Base-by-base conservation (phyloP, 2,113 vertebrate species). In the Bungarus multicinctus region DNA sequence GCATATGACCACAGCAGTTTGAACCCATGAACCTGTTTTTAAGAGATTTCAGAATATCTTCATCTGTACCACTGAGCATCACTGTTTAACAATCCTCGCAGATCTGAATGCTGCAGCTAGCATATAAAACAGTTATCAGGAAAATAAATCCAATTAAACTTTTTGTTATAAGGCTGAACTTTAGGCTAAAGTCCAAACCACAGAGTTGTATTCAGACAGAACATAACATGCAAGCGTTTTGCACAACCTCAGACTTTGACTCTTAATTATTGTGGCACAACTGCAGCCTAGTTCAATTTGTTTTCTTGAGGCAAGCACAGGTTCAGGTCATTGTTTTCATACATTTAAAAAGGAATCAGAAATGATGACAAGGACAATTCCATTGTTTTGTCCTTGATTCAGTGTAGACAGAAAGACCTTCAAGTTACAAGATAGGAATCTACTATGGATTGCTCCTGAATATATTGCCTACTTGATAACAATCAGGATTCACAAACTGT, bases 61-160 rank as follows among this genome's bases (percentile, higher is more conserved):
- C 54, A 20, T 25, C 23, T 53, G 85, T n/a, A 53, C 90, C 34
- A 45, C 9, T 86, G 90, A 23, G 18, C 10, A 45, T 89, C 53
- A 5, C 90, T 85, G 25, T 89, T 54, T 39, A 91, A 91, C 50
- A 85, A 43, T 57, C 87, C 90, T 55, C 27, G 16, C 54, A 89
- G 89, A 91, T n/a, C 45, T 30, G 47, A 85, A 91, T 6, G 60
- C 54, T 91, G 25, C 87, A 60, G 34, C n/a, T 53, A 16, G 9
- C 60, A 74, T 57, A 60, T 39, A 85, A 91, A 69, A 55, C 25
- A 34, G 87, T 74, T 86, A 27, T 92, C 90, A 55, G 86, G 69
- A 86, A 54, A 86, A 92, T 64, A 94, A 91, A 91, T 64, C 87
- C 90, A 64, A 89, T 94, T 91, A 64, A 85, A 69, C 34, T 87